Evolutionary conservation across 2,888 invertebrate genomes (phyloP).

Genomic region (Melanotus villosus): DNA sequence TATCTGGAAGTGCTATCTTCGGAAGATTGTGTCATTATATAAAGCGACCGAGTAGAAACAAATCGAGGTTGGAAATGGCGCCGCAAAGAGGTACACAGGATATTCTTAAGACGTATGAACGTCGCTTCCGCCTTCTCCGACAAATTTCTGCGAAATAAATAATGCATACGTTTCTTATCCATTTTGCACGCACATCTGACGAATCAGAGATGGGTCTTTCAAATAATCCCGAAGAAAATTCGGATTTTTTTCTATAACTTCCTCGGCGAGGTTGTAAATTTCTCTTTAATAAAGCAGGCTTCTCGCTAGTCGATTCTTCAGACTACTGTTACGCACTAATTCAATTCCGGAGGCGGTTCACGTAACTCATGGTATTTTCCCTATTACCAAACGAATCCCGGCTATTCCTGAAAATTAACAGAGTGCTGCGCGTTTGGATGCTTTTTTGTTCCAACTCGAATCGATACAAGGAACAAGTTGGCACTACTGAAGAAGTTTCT

Average conservation of each 20-base stretch:
- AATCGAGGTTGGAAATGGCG: conserved; percentile 48
- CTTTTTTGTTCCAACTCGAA: conserved; percentile 25
- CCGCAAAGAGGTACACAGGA: conserved; percentile 32
- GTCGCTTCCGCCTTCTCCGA: conserved; percentile 22
- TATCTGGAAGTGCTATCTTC: conserved; percentile 48
- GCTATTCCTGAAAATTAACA: conserved; percentile 27
- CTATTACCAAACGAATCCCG: conserved; percentile 19
- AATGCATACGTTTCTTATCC: conserved; percentile 19
- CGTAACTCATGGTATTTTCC: conserved; percentile 32
- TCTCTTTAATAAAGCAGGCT: conserved; percentile 5
- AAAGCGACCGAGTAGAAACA: conserved; percentile 54
- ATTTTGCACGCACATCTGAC: conserved; percentile 11
- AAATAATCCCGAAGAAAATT: too few species aligned
- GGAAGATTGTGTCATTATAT: conserved; percentile 56
- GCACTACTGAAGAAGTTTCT: conserved; percentile 29
- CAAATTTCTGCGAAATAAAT: conserved; percentile 30
- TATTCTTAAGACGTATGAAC: conserved; percentile 31
- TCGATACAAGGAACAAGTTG: conserved; percentile 33
- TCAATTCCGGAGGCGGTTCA: conserved; percentile 19
- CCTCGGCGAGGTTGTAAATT: not conserved
- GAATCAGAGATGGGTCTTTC: conserved; percentile 11
- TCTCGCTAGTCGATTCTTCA: conserved; percentile 10
- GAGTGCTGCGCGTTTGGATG: conserved; percentile 15
- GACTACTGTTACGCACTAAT: conserved; percentile 12
- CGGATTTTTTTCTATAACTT: too few species aligned